These are phyloP conservation scores for Pocota personata DNA, from an alignment of 2,888 invertebrate genomes.

Conservation along the genomic window DNA sequence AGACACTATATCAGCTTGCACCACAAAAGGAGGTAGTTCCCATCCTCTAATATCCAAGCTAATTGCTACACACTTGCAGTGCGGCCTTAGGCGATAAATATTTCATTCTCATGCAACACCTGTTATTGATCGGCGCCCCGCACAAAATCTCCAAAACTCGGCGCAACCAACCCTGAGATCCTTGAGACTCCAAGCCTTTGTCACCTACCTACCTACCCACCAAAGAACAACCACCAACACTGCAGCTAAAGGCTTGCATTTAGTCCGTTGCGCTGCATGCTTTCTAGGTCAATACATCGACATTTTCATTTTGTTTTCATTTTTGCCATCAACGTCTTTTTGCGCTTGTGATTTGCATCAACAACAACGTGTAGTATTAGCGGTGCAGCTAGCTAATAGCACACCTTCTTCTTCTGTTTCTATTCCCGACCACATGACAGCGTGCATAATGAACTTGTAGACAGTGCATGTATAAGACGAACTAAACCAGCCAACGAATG, in stretches of 20 bases:
- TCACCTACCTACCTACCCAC: not conserved
- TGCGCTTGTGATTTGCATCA: constrained; percentile 66
- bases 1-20: no score
- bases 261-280: constrained; percentile 12
- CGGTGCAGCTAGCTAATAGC: constrained; percentile 29
- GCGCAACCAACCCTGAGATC: constrained; percentile 12
- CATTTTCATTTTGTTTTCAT: constrained; percentile 70
- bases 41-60: no score
- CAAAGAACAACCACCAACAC: constrained; percentile 5
- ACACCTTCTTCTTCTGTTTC: constrained; percentile 43
- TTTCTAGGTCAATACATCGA: constrained; percentile 72
- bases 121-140: constrained; percentile 1
- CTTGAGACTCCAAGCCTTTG: constrained; percentile 6
- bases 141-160: not conserved
- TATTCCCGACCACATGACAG: constrained; percentile 49
- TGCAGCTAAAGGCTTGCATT: constrained; percentile 12
- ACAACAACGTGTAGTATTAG: constrained; percentile 24
- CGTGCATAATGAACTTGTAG: constrained; percentile 66
- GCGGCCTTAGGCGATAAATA: not conserved
- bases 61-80: not conserved
- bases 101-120: not conserved
- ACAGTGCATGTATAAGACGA: constrained; percentile 8
- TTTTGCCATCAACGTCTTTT: constrained; percentile 50
- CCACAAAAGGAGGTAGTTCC: no score
- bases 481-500: constrained; percentile 37